phyloP scores from a whole-genome alignment of 1,140 invertebrate genomes.

The Solen grandis region DNA sequence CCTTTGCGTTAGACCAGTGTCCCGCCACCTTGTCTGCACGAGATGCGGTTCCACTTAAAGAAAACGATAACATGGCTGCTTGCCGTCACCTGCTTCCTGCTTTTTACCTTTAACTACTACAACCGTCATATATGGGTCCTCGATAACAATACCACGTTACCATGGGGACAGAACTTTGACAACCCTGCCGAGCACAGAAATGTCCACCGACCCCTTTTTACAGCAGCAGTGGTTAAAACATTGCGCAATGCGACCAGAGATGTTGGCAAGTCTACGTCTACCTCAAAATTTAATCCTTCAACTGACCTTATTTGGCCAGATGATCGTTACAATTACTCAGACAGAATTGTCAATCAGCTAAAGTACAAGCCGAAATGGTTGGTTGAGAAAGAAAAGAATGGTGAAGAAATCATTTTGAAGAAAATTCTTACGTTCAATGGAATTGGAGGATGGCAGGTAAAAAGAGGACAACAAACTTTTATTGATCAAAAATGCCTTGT shows the following conservation, averaged over 20 bases:
- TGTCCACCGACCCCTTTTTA: neutral
- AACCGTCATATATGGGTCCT: conserved; percentile 46
- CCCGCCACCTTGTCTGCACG: too few species aligned
- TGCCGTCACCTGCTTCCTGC: conserved; percentile 17
- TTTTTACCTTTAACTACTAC: conserved; percentile 62
- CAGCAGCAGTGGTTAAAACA: neutral
- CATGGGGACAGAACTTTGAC: conserved; percentile 26
- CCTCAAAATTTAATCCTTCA: neutral
- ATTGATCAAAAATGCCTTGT: conserved; percentile 61
- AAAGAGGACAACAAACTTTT: conserved; percentile 54
- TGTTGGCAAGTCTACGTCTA: neutral
- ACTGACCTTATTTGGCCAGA: conserved; percentile 56
- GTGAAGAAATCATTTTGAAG: conserved; percentile 58
- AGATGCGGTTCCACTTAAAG: conserved; percentile 54
- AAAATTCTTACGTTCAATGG: conserved; percentile 64
- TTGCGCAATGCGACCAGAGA: too few species aligned
- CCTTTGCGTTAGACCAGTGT: too few species aligned
- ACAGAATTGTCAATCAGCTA: conserved; percentile 67
- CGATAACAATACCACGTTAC: neutral
- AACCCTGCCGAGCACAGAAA: neutral
- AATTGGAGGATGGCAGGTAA: conserved; percentile 51
- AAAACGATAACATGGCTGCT: conserved; percentile 53
- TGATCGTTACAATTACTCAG: conserved; percentile 50
- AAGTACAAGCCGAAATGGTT: conserved; percentile 55
- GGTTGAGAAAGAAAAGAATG: neutral